Evolutionary conservation across 2,888 invertebrate genomes (phyloP), one percentile per base, ranked within the genome.

Genomic region (Elgonia sp.): DNA sequence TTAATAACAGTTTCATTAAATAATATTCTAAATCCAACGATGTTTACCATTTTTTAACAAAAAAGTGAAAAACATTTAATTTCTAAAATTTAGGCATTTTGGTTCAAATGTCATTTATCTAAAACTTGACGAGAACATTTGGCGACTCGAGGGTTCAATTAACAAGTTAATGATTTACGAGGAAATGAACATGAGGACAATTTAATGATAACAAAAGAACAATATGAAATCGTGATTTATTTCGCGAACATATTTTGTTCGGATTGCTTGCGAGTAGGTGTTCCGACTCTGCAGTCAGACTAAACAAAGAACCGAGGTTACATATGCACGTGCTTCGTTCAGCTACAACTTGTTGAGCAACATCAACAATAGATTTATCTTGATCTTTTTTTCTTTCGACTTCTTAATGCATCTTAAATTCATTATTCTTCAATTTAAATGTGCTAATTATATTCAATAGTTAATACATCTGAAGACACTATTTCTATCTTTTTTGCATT

Each of bases 231-330:
- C 29, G 37, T 84, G 77, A 84, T 84, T 84, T 84, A 84, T 84
- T 76, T 70, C 50, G 63, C 55, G 77, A 63, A 63, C 55, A 46
- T 20, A 63, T 69, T 84, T 77, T 62, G 63, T 50, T 77, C 67
- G 70, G 77, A 70, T 77, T 84, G 84, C 72, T 70, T 77, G 63
- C 70, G 84, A 84, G 84, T 84, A 84, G 84, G 84, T 77, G 84
- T 84, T 84, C 42, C 55, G 37, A 75, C 73, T 75, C n/a, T 39
- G 37, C 18, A 69, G 81, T 62, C 73, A 73, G 55, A 76, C 77
- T 55, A 84, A 84, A 84, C 84, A 84, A 84, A 84, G 77, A 46
- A 77, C 40, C 72, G 57, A 84, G 77, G 63, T 77, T 84, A 70
- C 65, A n/a, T n/a, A 77, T 77, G 77, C 84, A 72, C 77, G 84